These are phyloP conservation scores for Pelodytes ibericus DNA, from an alignment of 2,797 vertebrate species.

Conservation along the genomic window DNA sequence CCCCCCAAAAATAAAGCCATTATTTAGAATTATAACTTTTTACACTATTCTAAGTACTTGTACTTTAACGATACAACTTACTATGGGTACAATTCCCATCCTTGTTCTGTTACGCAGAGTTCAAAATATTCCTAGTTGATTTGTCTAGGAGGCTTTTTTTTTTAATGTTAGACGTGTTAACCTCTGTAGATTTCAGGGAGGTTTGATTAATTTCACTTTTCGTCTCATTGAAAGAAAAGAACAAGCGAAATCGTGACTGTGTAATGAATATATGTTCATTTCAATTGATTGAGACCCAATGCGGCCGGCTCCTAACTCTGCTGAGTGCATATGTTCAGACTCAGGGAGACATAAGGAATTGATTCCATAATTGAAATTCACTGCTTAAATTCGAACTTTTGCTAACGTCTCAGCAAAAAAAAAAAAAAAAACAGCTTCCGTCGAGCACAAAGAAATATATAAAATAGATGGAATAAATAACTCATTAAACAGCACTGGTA, in stretches of 20 bases:
- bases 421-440: conserved; percentile 23
- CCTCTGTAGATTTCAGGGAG: conserved; percentile 41
- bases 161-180: conserved; percentile 29
- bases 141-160: conserved; percentile 22
- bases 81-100: too few relatives aligned
- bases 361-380: conserved; percentile 51
- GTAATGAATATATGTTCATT: conserved; percentile 50
- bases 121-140: conserved; percentile 25
- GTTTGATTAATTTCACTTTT: conserved; percentile 42
- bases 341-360: conserved; percentile 31
- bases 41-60: too few relatives aligned
- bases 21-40: too few relatives aligned
- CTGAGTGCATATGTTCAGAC: conserved; percentile 30
- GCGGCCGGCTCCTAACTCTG: conserved; percentile 26
- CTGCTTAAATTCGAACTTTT: conserved; percentile 55
- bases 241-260: conserved; percentile 1
- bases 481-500: conserved; percentile 10
- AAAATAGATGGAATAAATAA: conserved; percentile 11
- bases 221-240: conserved; percentile 19
- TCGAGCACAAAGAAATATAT: conserved; percentile 15
- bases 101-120: conserved; percentile 10
- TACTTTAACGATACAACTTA: too few relatives aligned
- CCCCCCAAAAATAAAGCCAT: too few relatives aligned
- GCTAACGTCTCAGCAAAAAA: conserved; percentile 27
- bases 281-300: conserved; percentile 24